A percentile compares a stretch with the other conserved stretches of the same genome.
Evolutionary conservation across 1,140 invertebrate genomes (phyloP).

Genomic region (Tetragnatha versicolor): DNA sequence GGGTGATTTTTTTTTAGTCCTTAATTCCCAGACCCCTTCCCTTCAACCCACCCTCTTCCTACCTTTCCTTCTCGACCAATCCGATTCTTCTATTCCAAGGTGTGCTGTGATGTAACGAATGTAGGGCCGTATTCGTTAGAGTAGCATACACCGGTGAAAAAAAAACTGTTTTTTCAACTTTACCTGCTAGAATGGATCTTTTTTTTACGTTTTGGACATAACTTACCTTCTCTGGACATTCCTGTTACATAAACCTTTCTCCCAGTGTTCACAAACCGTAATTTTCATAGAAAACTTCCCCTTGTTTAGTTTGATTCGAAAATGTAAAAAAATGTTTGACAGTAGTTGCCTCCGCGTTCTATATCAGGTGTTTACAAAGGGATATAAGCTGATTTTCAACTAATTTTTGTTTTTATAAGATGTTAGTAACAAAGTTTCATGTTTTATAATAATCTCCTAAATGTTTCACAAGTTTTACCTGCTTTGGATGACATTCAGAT

Average conservation of each 20-base stretch:
- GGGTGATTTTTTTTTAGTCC: not conserved
- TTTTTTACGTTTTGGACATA: not conserved
- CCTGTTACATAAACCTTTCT: not conserved
- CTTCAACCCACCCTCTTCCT: not conserved
- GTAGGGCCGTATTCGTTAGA: slow-evolving; percentile 2
- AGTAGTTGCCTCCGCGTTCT: too few relatives aligned
- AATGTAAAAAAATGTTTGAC: too few relatives aligned
- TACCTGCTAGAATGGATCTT: not conserved
- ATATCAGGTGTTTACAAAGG: too few relatives aligned
- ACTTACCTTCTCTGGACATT: not conserved
- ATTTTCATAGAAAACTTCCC: not conserved
- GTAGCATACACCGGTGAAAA: not conserved
- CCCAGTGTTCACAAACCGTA: not conserved
- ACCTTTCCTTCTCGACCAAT: not conserved
- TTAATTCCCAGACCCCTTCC: not conserved
- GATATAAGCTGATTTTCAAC: too few relatives aligned
- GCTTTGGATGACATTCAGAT: too few relatives aligned
- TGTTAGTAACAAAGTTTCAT: too few relatives aligned
- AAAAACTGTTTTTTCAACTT: not conserved
- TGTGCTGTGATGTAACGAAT: slow-evolving; percentile 2
- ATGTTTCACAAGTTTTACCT: too few relatives aligned
- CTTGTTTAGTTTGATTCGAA: too few relatives aligned
- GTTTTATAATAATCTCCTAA: too few relatives aligned
- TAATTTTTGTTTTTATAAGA: too few relatives aligned
- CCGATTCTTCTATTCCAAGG: slow-evolving; percentile 1